phyloP scores from a whole-genome alignment of 1,140 invertebrate species.

The Saccostrea echinata region DNA sequence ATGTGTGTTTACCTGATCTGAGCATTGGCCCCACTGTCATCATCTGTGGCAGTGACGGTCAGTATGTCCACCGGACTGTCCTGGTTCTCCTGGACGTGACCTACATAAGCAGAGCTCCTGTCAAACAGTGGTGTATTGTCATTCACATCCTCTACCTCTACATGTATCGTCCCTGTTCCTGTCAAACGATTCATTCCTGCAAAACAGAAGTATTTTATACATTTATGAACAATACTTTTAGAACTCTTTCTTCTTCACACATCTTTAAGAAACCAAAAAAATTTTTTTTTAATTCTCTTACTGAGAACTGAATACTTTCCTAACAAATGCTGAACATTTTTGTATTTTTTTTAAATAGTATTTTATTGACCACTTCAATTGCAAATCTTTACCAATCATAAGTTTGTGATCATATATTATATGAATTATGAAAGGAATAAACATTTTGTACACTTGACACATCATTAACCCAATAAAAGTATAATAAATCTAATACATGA shows the following conservation, averaged over 20 bases:
- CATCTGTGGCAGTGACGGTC: conserved; percentile 94
- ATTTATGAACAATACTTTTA: not conserved
- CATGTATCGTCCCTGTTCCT: conserved; percentile 87
- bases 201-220: conserved; percentile 67
- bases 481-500: not conserved
- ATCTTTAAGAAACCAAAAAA: not conserved
- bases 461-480: too few species aligned
- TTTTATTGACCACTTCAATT: not conserved
- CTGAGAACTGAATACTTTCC: not conserved
- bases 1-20: conserved; percentile 83
- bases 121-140: conserved; percentile 92
- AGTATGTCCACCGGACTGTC: conserved; percentile 87
- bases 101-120: conserved; percentile 90
- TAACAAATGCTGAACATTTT: not conserved
- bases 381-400: too few species aligned
- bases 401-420: too few species aligned
- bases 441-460: too few species aligned
- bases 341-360: not conserved
- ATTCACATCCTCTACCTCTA: conserved; percentile 89
- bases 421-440: too few species aligned
- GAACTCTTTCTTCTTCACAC: not conserved
- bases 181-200: conserved; percentile 88
- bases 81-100: conserved; percentile 93
- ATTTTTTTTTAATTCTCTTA: not conserved
- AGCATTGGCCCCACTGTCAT: conserved; percentile 95